These are phyloP conservation scores for Struthidea cinerea DNA, from an alignment of 2,113 vertebrate species.

Conservation along the genomic window DNA sequence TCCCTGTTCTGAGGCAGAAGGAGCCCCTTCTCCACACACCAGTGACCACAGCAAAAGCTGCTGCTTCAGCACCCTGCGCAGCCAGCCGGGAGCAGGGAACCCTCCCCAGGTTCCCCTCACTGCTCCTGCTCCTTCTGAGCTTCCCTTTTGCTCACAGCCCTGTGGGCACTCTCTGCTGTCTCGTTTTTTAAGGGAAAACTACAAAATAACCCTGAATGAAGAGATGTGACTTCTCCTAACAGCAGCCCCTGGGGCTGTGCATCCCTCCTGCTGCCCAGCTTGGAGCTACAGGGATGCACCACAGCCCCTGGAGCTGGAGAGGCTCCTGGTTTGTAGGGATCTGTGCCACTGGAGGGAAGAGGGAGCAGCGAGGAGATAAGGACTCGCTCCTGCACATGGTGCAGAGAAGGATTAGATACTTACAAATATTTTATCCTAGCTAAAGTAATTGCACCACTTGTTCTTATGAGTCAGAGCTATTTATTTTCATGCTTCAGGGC, in stretches of 20 bases:
- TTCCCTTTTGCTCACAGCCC: neutral
- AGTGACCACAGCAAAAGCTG: neutral
- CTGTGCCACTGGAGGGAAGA: neutral
- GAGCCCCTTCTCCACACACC: neutral
- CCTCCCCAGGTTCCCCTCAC: neutral
- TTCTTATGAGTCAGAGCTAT: conserved; percentile 68
- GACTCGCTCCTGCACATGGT: neutral
- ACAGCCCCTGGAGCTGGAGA: neutral
- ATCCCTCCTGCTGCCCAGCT: neutral
- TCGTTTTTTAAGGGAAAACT: neutral
- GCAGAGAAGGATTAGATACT: conserved; percentile 57
- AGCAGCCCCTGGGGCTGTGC: neutral
- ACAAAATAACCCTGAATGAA: neutral
- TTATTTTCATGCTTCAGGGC: conserved; percentile 68
- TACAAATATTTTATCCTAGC: conserved; percentile 67
- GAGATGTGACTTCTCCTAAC: neutral
- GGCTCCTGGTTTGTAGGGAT: neutral
- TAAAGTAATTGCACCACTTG: conserved; percentile 68
- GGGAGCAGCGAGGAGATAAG: conserved; percentile 3
- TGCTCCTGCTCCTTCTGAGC: neutral
- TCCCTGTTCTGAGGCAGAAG: neutral
- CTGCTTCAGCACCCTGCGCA: neutral
- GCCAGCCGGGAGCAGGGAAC: neutral
- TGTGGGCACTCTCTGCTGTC: neutral
- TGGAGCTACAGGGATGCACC: neutral